phyloP scores from a whole-genome alignment of 2,888 invertebrate genomes.

The Cantharis lateralis region DNA sequence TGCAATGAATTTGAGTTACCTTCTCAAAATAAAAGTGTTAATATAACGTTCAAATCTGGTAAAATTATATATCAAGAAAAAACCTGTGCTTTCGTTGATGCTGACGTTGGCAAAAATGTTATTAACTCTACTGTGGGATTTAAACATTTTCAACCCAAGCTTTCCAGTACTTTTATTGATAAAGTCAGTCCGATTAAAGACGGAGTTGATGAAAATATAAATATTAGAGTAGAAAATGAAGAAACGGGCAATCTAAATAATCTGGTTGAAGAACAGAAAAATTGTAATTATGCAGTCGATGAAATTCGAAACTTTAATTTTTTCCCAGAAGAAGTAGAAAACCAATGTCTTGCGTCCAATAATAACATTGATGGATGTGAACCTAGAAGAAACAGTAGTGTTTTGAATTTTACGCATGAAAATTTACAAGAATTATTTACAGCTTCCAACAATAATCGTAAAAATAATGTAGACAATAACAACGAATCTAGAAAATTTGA shows the following conservation, averaged over 20 bases:
- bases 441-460: too few species aligned
- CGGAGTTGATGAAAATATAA: background rate
- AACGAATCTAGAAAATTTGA: too few species aligned
- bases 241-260: background rate
- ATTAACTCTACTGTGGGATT: background rate
- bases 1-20: background rate
- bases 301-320: background rate
- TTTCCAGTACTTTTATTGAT: background rate
- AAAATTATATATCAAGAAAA: background rate
- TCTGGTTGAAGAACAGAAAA: background rate
- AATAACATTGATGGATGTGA: background rate
- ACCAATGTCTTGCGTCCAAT: background rate
- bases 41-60: background rate
- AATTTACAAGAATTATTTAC: too few species aligned
- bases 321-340: background rate
- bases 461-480: too few species aligned
- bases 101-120: background rate
- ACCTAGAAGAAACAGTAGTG: background rate
- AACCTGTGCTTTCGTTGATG: background rate
- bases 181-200: background rate
- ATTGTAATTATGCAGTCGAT: background rate
- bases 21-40: background rate
- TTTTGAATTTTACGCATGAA: too few species aligned
- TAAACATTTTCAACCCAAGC: background rate
- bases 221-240: background rate